phyloP scores from a whole-genome alignment of 2,113 vertebrate species.

The Microtus oregoni region DNA sequence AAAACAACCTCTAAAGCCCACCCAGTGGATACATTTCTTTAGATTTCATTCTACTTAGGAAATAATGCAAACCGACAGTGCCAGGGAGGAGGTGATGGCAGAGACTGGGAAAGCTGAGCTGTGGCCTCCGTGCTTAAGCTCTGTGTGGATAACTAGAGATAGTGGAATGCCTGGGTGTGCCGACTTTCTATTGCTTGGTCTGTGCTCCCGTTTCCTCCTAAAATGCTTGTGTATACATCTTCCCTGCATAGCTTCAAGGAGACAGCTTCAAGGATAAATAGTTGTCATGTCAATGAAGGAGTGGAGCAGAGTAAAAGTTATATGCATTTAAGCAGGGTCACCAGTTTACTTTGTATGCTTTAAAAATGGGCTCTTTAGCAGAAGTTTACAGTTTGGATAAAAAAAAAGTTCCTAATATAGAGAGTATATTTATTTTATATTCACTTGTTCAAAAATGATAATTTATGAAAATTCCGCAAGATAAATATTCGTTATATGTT shows the following conservation, averaged over 20 bases:
- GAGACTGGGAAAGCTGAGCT: background rate
- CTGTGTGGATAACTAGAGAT: background rate
- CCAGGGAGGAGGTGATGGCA: background rate
- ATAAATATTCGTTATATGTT: constrained; percentile 39
- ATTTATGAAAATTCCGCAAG: constrained; percentile 28
- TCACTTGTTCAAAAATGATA: constrained; percentile 1
- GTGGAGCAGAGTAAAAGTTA: background rate
- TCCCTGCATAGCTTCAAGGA: background rate
- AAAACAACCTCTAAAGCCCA: background rate
- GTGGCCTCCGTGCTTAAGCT: background rate
- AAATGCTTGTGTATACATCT: background rate
- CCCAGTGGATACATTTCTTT: background rate
- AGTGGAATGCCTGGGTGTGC: background rate
- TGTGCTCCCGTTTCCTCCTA: background rate
- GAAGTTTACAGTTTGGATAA: background rate
- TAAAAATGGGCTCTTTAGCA: background rate
- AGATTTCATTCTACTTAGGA: constrained; percentile 10
- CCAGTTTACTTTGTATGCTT: background rate
- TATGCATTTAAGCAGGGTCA: background rate
- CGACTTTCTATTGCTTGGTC: background rate
- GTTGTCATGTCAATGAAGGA: background rate
- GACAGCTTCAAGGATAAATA: background rate
- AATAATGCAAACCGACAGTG: background rate
- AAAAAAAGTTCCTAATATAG: background rate
- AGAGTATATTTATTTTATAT: constrained; percentile 50